Evolutionary conservation across 2,113 vertebrate species (phyloP), one percentile per base, ranked within the genome.

Genomic region (Corythoichthys haematopterus): DNA sequence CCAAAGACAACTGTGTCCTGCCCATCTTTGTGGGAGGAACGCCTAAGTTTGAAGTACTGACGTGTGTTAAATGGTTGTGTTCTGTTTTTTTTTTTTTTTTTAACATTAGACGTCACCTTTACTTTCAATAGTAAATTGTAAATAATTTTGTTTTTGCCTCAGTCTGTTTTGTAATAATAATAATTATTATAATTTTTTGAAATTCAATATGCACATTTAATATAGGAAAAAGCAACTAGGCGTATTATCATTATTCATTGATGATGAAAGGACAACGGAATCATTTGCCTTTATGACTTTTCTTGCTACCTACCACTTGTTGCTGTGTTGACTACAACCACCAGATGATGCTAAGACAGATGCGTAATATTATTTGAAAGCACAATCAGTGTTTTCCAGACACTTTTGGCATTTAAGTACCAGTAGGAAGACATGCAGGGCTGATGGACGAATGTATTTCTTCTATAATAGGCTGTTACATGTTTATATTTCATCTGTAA

Each of bases 261-360:
- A 50, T 50, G 47, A 4, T 50, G 47, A 36, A 56, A 5, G 9
- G 11, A 56, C n/a, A 12, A 36, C 2, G 12, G 33, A 20, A 63
- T 43, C 40, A 9, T 85, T 85, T 84, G 84, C 84, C 84, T 89
- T 88, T 77, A 85, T 37, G 35, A 47, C 63, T 82, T 66, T 51
- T 79, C 82, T 84, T 81, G 85, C 85, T 90, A 84, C 85, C 85
- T 75, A 67, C 82, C 73, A 57, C 67, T 60, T 55, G 69, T 52
- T 50, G 68, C 71, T 61, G 56, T 80, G 59, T 36, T 68, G 9
- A 40, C 6, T 58, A 43, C 45, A 38, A 11, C 69, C 10, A 36
- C 4, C 9, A 2, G 36, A 37, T 59, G 12, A 16, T 36, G 9
- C 73, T 71, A 11, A 35, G 50, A 7, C 14, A 45, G 48, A 47